Conservation (phyloP, 2,113 vertebrate genomes). For the Tylochromis polylepis region DNA sequence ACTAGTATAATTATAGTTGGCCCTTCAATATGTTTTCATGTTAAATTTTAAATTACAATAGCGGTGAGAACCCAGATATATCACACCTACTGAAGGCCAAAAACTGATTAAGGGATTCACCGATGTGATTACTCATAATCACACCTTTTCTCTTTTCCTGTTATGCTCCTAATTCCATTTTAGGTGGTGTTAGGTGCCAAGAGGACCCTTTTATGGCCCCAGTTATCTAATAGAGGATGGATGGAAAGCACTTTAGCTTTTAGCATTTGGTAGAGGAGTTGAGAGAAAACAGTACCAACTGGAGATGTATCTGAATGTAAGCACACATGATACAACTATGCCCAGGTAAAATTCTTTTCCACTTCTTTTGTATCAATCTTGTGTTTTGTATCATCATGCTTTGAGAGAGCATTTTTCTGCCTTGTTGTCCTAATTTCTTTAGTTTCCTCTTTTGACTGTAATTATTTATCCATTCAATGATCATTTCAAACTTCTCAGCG, state of each 20-base stretch:
- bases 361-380: not conserved
- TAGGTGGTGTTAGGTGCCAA: constrained; percentile 20
- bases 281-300: not conserved
- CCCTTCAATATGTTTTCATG: not conserved
- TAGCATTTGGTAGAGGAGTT: constrained; percentile 6
- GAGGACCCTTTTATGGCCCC: constrained; percentile 26
- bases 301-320: not conserved
- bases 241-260: constrained; percentile 52
- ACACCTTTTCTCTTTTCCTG: not conserved
- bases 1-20: not conserved
- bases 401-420: not conserved
- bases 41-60: not conserved
- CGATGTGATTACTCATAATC: constrained; percentile 13
- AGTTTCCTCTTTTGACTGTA: not conserved
- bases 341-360: not conserved
- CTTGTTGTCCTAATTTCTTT: not conserved
- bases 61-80: not conserved
- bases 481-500: not conserved
- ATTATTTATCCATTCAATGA: not conserved
- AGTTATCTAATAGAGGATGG: constrained; percentile 42
- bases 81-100: not conserved
- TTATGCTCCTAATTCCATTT: not conserved
- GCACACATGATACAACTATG: not conserved
- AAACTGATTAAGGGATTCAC: constrained; percentile 6
- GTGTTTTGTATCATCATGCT: not conserved